Evolutionary conservation across 2,113 vertebrate species (phyloP), one percentile per base, ranked within the genome.

Genomic region (Antennarius striatus): DNA sequence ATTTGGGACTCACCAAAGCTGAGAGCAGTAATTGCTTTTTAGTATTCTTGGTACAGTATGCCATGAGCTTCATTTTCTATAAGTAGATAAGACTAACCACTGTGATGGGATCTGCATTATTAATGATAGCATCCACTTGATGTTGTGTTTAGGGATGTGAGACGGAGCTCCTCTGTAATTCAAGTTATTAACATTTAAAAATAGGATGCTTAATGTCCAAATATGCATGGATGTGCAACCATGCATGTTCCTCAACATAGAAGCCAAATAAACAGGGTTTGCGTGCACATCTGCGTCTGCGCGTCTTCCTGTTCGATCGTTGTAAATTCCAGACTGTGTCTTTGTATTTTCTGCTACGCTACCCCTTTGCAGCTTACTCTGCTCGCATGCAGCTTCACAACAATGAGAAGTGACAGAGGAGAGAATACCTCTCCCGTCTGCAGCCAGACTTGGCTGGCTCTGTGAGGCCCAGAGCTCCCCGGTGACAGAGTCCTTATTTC

Each of bases 401-500:
- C 84, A 80, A 84, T 76, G 73, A 85, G 62, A 85, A 78, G 83
- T 80, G 86, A 82, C 86, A 88, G 77, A 64, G 17, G 42, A 75
- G 79, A 84, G 85, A 85, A 83, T 80, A 63, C 49, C 67, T 51
- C 50, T 85, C 66, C 79, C 17, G 66, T 76, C 52, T 46, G 75
- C 32, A 63, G 81, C 80, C 66, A 75, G 72, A 79, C 73, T 77
- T 75, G 74, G 73, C 56, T 74, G 67, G 58, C 53, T 83, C 42
- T 17, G 68, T 71, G 82, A 84, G 71, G 77, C 79, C 74, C 47
- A 3, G 29, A 55, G 66, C 51, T 79, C 68, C 79, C 66, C 4
- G 4, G 56, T 83, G 80, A 86, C 80, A 74, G 70, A 81, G 79
- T 73, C 77, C 86, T 88, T 82, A 87, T 88, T 89, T 83, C 80